Base-by-base conservation (phyloP, 1,140 invertebrate genomes). In the Scaptomyza pallida region DNA sequence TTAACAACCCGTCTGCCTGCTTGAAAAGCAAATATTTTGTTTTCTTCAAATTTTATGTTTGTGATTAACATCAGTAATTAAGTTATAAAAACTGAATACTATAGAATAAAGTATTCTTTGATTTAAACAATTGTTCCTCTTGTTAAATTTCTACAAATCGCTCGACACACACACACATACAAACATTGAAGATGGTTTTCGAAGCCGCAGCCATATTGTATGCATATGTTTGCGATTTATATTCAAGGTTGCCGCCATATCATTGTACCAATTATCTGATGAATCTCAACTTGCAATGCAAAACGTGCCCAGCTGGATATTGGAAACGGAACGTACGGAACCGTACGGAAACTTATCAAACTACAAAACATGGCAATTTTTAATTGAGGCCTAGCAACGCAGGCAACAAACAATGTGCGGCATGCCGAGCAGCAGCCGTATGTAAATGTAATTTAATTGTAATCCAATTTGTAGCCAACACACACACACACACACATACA, bases 31-130 rank as follows among this genome's bases (percentile, higher is more conserved):
- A 26, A 26, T 26, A 26, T n/a, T n/a, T n/a, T n/a, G n/a, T n/a
- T n/a, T n/a, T n/a, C n/a, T n/a, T n/a, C n/a, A n/a, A n/a, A n/a
- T n/a, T 21, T 21, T 21, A 2, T 4, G 4, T 21, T 21, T 21
- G 19, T 21, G 19, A 21, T 21, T 21, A 21, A 21, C 4, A 30
- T 30, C 26, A 30, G 26, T 30, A 26, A 26, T 6, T 3, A 5
- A 2, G 8, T 30, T 26, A 5, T 26, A 26, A 2, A 26, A 26
- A 5, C 19, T 21, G 19, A 21, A 21, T 2, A 21, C 19, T 21
- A 21, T 4, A 21, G 19, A 21, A 21, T 21, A 2, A 21, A 21
- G 19, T 4, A 21, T 99, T 93, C 95, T 99, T 92, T 96, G 95
- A 95, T 23, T 23, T 23, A 23, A 23, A 5, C 5, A 23, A 23